A percentile compares a stretch with the other conserved stretches of the same genome.
Evolutionary conservation across 1,140 invertebrate genomes (phyloP).

Genomic region (Hirudo medicinalis): DNA sequence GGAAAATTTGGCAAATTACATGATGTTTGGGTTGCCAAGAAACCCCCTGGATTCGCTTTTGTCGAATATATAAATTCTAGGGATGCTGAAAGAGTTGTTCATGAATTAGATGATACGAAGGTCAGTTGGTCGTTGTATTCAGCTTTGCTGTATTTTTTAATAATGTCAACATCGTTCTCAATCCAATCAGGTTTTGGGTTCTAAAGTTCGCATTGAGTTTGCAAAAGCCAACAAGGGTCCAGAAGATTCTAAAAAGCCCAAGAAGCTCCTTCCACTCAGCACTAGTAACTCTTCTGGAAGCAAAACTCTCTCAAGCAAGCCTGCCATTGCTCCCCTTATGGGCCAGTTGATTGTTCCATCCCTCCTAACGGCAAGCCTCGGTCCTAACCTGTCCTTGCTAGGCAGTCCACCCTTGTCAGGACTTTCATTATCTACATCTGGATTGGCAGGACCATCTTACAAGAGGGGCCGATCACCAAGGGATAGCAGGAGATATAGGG

Average conservation of each 20-base stretch:
- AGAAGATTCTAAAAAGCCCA: neutral
- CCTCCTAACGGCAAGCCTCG: neutral
- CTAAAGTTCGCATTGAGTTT: slow-evolving; percentile 21
- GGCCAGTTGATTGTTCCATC: neutral
- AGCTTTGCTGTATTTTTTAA: neutral
- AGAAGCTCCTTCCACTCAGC: neutral
- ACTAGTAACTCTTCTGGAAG: too few species aligned
- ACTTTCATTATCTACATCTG: neutral
- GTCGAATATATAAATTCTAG: slow-evolving; percentile 79
- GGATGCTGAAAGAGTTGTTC: slow-evolving; percentile 76
- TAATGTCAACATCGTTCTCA: neutral
- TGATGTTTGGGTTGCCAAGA: slow-evolving; percentile 80
- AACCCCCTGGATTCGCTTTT: slow-evolving; percentile 66
- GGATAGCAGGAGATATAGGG: neutral
- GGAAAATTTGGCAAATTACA: slow-evolving; percentile 75
- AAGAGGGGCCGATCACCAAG: too few species aligned
- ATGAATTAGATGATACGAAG: slow-evolving; percentile 63
- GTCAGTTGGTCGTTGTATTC: neutral
- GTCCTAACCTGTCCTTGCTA: neutral
- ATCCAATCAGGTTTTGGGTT: slow-evolving; percentile 13
- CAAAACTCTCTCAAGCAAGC: too few species aligned
- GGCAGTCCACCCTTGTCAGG: neutral
- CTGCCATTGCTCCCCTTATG: too few species aligned
- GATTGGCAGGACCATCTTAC: neutral
- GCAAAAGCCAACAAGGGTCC: slow-evolving; percentile 20